Base-by-base conservation (phyloP, 2,113 vertebrate species). In the Arenaria interpres region DNA sequence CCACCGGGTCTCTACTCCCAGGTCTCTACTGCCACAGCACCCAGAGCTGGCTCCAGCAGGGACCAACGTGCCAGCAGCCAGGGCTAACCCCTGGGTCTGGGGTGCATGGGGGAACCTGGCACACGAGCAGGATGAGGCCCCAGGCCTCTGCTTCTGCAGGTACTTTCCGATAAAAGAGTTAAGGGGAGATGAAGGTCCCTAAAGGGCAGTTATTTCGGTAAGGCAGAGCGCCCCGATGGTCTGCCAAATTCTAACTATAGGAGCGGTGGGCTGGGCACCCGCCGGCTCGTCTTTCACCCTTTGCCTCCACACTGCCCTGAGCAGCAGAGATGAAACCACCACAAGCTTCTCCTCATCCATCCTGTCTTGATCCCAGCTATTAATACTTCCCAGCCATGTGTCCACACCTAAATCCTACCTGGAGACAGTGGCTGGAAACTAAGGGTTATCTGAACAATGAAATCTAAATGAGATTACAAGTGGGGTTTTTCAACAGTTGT, bases 201-300 rank as follows among this genome's bases (percentile, higher is more conserved):
- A 85, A 76, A 95, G 92, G 95, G 54, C 92, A 96, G 86, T 85
- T 97, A 94, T 96, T 96, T 94, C 1, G 3, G 95, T 92, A 83
- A 71, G 68, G 64, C 33, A 7, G 64, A 94, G 60, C 3, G 7
- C 15, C 79, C 51, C 12, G 1, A 72, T 41, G 84, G 46, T 51
- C 92, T 89, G 94, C 92, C 95, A 97, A 67, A 91, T 92, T 96
- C 95, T 95, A 96, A 97, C 91, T 96, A 95, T 93, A 96, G 96
- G 91, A 89, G 67, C 46, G 23, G 73, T 48, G 64, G 73, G 77
- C 91, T 56, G 62, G 80, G 59, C 87, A 96, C 84, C 74, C 78
- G 81, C 14, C 0, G 62, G 91, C 81, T 97, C 84, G 0, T 95
- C 94, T 97, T 94, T 96, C 96, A 96, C 80, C 1, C 2, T 89